Evolutionary conservation across 2,113 vertebrate genomes (phyloP).

Genomic region (Furnarius figulus): DNA sequence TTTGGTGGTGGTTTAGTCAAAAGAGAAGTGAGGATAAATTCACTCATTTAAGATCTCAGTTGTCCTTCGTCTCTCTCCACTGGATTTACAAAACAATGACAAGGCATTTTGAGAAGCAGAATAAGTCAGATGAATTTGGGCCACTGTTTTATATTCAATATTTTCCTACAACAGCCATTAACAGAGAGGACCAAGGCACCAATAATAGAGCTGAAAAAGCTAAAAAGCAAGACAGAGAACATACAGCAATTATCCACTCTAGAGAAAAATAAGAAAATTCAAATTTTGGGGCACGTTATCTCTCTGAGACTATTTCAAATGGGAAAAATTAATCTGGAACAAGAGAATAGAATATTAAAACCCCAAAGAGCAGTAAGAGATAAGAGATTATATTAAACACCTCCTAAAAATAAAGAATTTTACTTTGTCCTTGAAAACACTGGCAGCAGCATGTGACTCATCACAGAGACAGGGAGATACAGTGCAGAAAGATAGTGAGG

Average conservation of each 20-base stretch:
- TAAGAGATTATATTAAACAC: slow-evolving; percentile 20
- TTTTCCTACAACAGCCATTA: not conserved
- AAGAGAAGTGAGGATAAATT: slow-evolving; percentile 40
- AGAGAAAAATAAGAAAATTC: not conserved
- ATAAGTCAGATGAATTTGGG: not conserved
- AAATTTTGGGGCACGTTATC: not conserved
- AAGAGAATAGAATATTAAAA: not conserved
- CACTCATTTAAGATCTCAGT: not conserved
- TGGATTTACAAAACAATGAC: not conserved
- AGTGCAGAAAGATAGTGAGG: not conserved
- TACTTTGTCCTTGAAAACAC: not conserved
- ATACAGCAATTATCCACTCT: not conserved
- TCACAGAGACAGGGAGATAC: not conserved
- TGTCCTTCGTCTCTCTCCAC: not conserved
- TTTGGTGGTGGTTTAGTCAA: slow-evolving; percentile 11
- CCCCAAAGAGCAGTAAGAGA: not conserved
- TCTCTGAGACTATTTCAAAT: not conserved
- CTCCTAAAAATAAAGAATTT: slow-evolving; percentile 31
- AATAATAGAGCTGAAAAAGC: not conserved
- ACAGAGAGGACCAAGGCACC: not conserved
- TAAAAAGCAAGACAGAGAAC: not conserved
- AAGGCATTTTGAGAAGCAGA: not conserved
- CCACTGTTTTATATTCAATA: not conserved
- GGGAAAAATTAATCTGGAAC: not conserved
- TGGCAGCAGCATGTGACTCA: not conserved